Conservation (phyloP, 2,113 vertebrate species). For the Ivindomyrus marchei region DNA sequence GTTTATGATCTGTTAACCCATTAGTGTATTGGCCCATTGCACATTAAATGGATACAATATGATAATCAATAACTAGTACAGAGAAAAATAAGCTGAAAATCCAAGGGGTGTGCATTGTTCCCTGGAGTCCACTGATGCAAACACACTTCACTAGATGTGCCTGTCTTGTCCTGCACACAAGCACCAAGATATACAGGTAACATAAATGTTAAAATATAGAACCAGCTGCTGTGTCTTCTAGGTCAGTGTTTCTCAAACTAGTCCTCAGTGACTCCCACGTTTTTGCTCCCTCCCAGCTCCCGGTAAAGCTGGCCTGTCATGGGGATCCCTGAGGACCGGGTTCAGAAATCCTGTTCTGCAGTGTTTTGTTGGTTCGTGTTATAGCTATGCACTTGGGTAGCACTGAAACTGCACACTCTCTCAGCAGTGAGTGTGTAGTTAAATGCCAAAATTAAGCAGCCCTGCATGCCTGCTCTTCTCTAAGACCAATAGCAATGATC, state of each 20-base stretch:
- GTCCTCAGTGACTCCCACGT: background rate
- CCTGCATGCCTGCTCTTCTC: background rate
- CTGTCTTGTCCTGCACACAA: constrained; percentile 43
- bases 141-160: no score
- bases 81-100: no score
- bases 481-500: background rate
- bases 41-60: no score
- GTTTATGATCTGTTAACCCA: no score
- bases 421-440: background rate
- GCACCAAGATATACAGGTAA: background rate
- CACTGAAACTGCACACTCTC: background rate
- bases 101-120: no score
- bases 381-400: background rate
- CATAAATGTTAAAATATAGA: background rate
- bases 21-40: no score
- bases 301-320: background rate
- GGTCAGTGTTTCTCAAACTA: background rate
- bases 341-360: background rate
- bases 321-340: background rate
- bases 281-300: background rate
- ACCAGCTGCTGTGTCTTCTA: background rate
- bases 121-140: no score
- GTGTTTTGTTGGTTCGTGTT: background rate
- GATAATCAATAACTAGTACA: no score
- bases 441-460: background rate